Percentiles rank a stretch among this genome's conserved stretches.
Conservation (phyloP, 2,113 vertebrate species). For the Cheirogaleus medius region DNA sequence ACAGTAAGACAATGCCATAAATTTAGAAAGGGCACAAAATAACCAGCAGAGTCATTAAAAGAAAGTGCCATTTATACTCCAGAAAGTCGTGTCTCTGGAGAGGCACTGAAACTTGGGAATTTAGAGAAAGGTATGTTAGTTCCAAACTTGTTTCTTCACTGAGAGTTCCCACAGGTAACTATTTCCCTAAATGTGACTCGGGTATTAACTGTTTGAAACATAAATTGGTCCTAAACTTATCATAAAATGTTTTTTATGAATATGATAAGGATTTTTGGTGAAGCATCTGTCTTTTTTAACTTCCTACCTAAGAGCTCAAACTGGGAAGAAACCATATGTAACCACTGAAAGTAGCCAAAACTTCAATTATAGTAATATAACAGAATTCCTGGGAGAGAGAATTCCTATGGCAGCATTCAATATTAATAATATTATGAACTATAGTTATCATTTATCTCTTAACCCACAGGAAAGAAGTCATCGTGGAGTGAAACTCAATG, state of each 20-base stretch:
- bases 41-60: background rate
- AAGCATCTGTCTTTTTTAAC: slow-evolving; percentile 12
- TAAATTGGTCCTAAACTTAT: background rate
- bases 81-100: background rate
- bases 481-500: slow-evolving; percentile 65
- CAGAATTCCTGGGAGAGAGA: slow-evolving; percentile 18
- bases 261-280: background rate
- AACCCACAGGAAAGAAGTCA: slow-evolving; percentile 58
- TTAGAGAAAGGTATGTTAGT: background rate
- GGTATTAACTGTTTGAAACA: background rate
- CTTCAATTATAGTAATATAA: background rate
- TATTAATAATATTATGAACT: slow-evolving; percentile 11
- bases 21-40: slow-evolving; percentile 8
- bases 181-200: background rate
- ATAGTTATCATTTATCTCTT: background rate
- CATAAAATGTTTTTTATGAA: slow-evolving; percentile 4
- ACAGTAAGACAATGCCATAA: background rate
- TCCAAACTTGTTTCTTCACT: background rate
- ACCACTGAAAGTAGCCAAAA: background rate
- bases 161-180: background rate
- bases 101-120: background rate
- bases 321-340: background rate
- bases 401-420: background rate
- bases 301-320: slow-evolving; percentile 1
- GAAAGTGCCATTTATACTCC: background rate